These are phyloP conservation scores for Tursiops truncatus DNA, from an alignment of 2,113 vertebrate genomes.

Conservation along the genomic window DNA sequence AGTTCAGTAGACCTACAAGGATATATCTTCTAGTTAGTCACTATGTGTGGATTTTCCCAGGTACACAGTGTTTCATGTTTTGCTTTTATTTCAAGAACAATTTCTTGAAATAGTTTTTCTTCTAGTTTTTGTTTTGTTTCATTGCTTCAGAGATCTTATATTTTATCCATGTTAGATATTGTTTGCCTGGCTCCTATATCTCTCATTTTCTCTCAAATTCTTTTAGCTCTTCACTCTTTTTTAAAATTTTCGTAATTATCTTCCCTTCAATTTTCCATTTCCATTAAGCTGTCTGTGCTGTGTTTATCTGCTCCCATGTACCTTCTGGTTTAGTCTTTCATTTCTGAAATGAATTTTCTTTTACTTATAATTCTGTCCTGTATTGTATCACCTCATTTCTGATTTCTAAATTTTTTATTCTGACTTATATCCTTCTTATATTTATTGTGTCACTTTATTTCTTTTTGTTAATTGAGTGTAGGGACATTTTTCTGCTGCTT, in stretches of 20 bases:
- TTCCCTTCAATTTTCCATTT: neutral
- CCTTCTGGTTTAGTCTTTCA: neutral
- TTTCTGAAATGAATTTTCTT: neutral
- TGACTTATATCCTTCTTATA: neutral
- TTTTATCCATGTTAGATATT: neutral
- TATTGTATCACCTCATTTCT: neutral
- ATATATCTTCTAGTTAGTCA: neutral
- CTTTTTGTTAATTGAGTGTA: neutral
- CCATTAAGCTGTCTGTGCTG: neutral
- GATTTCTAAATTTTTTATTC: neutral
- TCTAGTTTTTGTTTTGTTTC: neutral
- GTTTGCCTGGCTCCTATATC: neutral
- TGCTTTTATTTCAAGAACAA: neutral
- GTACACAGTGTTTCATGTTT: neutral
- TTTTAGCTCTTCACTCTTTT: neutral
- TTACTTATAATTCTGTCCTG: neutral
- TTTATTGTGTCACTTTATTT: neutral
- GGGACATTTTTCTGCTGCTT: neutral
- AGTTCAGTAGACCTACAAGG: neutral
- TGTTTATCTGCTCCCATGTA: neutral
- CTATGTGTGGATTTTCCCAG: neutral
- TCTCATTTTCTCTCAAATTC: neutral
- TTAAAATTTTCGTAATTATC: neutral
- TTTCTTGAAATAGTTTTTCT: neutral
- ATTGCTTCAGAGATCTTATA: neutral